These are phyloP conservation scores for Tenthredo amoena DNA, from an alignment of 2,888 invertebrate genomes.

Conservation along the genomic window DNA sequence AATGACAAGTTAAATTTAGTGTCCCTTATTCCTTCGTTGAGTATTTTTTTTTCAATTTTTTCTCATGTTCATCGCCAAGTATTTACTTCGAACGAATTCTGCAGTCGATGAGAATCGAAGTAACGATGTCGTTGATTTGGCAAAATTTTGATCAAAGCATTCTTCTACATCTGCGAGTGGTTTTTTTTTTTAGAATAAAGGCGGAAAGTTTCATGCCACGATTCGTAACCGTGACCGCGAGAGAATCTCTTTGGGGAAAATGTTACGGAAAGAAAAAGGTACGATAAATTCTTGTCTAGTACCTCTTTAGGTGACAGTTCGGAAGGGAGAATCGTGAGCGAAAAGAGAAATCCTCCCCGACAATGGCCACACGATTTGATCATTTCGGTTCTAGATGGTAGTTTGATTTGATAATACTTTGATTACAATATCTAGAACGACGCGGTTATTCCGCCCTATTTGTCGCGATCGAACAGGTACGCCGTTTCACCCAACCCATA, in stretches of 20 bases:
- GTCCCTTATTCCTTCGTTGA: neutral
- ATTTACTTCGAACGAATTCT: neutral
- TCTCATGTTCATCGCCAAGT: neutral
- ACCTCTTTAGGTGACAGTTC: constrained; percentile 10
- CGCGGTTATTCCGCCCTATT: constrained; percentile 41
- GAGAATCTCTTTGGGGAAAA: neutral
- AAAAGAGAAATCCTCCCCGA: neutral
- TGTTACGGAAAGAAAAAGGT: neutral
- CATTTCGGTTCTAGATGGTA: constrained; percentile 21
- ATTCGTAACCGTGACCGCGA: constrained; percentile 1
- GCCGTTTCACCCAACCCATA: neutral
- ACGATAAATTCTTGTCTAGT: neutral
- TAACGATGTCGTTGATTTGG: neutral
- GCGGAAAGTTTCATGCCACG: neutral
- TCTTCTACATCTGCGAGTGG: neutral
- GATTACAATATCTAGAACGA: constrained; percentile 33
- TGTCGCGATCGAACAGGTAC: constrained; percentile 30
- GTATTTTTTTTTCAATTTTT: neutral
- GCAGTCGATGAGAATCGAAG: neutral
- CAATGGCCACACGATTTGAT: neutral
- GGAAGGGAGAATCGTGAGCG: neutral
- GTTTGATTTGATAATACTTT: constrained; percentile 25
- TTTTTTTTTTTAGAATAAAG: neutral
- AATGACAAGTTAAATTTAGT: neutral
- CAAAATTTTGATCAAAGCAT: neutral